phyloP scores from a whole-genome alignment of 1,140 invertebrate genomes.

The Akabosia matsudoensis region DNA sequence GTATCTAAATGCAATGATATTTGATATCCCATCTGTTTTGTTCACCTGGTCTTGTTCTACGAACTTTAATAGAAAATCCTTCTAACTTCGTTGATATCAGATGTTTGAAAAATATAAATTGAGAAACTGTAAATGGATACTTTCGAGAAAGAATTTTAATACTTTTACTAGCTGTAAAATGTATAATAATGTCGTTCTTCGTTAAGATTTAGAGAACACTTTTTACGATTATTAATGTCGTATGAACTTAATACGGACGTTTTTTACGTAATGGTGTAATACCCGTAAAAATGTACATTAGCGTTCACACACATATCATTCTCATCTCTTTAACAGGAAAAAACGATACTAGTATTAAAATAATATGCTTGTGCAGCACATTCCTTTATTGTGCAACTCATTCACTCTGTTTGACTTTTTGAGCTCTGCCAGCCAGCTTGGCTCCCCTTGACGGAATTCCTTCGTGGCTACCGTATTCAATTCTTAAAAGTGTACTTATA shows the following conservation, averaged over 20 bases:
- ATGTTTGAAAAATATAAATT: neutral
- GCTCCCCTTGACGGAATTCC: conserved; percentile 46
- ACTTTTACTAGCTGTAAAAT: neutral
- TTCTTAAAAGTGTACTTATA: conserved; percentile 5
- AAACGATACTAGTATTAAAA: too few relatives aligned
- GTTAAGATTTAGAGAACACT: neutral
- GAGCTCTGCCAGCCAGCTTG: conserved; percentile 44
- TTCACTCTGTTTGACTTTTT: conserved; percentile 17
- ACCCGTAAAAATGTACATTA: neutral
- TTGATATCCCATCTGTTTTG: too few relatives aligned
- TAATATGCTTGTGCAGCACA: neutral
- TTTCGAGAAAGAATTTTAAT: conserved; percentile 7
- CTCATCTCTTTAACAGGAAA: too few relatives aligned
- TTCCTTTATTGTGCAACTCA: neutral
- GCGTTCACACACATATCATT: too few relatives aligned
- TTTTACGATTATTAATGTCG: neutral
- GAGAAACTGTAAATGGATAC: neutral
- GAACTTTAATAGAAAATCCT: too few relatives aligned
- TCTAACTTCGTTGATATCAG: too few relatives aligned
- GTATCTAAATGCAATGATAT: too few relatives aligned
- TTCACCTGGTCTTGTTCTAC: too few relatives aligned
- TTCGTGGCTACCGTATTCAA: conserved; percentile 42
- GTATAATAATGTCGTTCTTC: neutral
- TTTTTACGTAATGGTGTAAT: neutral
- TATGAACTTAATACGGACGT: neutral